Evolutionary conservation across 2,797 vertebrate genomes (phyloP).

Genomic region (Sebastes trivittatus): DNA sequence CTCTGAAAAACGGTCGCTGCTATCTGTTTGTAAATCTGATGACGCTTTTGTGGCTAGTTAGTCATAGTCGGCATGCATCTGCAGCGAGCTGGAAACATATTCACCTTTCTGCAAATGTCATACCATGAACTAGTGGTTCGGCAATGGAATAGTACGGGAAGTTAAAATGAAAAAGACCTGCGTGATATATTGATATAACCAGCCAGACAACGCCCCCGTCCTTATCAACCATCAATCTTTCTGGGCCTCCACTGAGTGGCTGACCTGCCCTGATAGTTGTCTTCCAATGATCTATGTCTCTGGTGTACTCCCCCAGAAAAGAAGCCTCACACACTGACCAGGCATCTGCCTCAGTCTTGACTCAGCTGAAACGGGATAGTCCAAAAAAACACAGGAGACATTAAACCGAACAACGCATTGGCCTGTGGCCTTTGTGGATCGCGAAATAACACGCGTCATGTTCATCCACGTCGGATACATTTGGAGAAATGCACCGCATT

Average conservation of each 20-base stretch:
- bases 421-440: slow-evolving; percentile 17
- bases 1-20: slow-evolving; percentile 19
- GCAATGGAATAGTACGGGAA: neutral
- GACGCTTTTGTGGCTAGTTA: slow-evolving; percentile 53
- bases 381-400: slow-evolving; percentile 7
- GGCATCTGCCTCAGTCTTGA: slow-evolving; percentile 31
- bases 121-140: neutral
- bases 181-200: neutral
- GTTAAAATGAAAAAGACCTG: neutral
- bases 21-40: slow-evolving; percentile 57
- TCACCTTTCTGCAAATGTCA: slow-evolving; percentile 3
- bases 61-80: slow-evolving; percentile 39
- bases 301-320: slow-evolving; percentile 46
- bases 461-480: slow-evolving; percentile 1
- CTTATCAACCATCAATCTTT: slow-evolving; percentile 19
- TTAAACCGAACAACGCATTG: slow-evolving; percentile 13
- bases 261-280: slow-evolving; percentile 50
- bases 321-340: slow-evolving; percentile 41
- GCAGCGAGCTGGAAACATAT: slow-evolving; percentile 25
- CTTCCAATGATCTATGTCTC: slow-evolving; percentile 47
- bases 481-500: slow-evolving; percentile 14
- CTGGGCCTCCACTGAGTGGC: slow-evolving; percentile 14
- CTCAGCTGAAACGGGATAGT: slow-evolving; percentile 48
- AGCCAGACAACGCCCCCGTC: neutral
- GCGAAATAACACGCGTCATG: slow-evolving; percentile 18